Base-by-base conservation (phyloP, 1,140 invertebrate genomes). In the Panagrolaimus sp. region DNA sequence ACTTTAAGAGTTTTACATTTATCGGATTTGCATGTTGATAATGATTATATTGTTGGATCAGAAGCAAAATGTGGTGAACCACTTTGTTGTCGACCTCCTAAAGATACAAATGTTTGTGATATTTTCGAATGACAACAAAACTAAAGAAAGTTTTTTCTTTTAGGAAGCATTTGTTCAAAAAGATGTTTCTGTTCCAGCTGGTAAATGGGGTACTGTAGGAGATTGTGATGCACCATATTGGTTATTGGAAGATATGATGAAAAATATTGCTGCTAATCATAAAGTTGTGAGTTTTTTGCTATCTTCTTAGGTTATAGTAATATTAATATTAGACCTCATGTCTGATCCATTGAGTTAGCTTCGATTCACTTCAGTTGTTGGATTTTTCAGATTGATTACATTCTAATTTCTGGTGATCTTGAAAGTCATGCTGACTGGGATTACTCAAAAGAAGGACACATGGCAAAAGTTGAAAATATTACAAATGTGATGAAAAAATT, bases 181-280 rank as follows among this genome's bases (percentile, higher is more conserved):
- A 42, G 23, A 63, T 7, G 27, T 68, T 1, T 9, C 9, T 23
- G 38, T 48, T 38, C 66, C 71, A 8, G 71, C 71, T 1, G 71
- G 71, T 0, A 47, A 71, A 25, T 72, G 71, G 71, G 71, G 69
- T 46, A 71, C 45, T 42, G 44, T 74, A 14, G 75, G 72, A 13
- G 71, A 71, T 16, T 79, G 79, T 38, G 73, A 78, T 67, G 47
- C 71, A 16, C 79, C 76, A 0, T 70, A 76, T 64, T 79, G 79
- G 79, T 45, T 70, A 13, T 53, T 81, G 38, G 76, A 69, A 14
- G 69, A 72, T 45, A 74, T 81, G 76, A 51, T 79, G 8, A 27
- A 77, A 42, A 66, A 72, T 45, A 70, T 73, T 57, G 47, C 64
- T 11, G 48, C 44, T 27, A 69, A 44, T 25, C 72, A 76, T 20